phyloP scores from a whole-genome alignment of 2,888 invertebrate species.

The Amiota mariae region DNA sequence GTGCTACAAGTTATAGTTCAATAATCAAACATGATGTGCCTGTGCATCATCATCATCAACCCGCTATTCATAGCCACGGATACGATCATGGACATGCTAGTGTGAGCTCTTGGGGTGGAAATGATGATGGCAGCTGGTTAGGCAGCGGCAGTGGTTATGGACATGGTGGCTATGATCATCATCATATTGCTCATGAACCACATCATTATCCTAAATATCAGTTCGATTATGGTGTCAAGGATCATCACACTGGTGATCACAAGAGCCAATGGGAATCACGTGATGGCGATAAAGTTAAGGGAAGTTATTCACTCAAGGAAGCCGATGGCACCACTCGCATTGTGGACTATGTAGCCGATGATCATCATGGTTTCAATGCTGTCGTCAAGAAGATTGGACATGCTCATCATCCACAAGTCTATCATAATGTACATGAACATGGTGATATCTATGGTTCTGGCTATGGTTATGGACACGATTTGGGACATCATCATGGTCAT shows the following conservation, averaged over 20 bases:
- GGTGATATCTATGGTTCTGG: slow-evolving; percentile 50
- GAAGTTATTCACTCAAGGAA: slow-evolving; percentile 74
- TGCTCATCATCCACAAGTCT: slow-evolving; percentile 65
- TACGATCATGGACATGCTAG: not conserved
- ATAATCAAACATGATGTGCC: slow-evolving; percentile 66
- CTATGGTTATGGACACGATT: slow-evolving; percentile 53
- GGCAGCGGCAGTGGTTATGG: slow-evolving; percentile 39
- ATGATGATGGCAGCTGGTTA: slow-evolving; percentile 32
- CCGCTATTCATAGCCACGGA: slow-evolving; percentile 32
- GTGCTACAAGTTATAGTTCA: slow-evolving; percentile 62
- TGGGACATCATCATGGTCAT: slow-evolving; percentile 47
- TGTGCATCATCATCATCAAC: slow-evolving; percentile 49
- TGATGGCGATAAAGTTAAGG: slow-evolving; percentile 75
- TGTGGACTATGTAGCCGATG: slow-evolving; percentile 75
- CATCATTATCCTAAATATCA: slow-evolving; percentile 74
- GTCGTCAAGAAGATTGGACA: slow-evolving; percentile 75
- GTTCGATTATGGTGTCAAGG: slow-evolving; percentile 75
- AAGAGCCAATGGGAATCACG: slow-evolving; percentile 75
- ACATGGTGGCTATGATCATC: slow-evolving; percentile 43
- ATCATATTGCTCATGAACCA: slow-evolving; percentile 70
- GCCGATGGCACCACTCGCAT: slow-evolving; percentile 75
- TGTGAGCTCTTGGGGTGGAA: slow-evolving; percentile 4
- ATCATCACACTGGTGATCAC: slow-evolving; percentile 74
- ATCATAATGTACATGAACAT: slow-evolving; percentile 55
- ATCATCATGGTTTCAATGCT: slow-evolving; percentile 75